phyloP scores from a whole-genome alignment of 2,113 vertebrate species.

The Diphyllodes magnificus region DNA sequence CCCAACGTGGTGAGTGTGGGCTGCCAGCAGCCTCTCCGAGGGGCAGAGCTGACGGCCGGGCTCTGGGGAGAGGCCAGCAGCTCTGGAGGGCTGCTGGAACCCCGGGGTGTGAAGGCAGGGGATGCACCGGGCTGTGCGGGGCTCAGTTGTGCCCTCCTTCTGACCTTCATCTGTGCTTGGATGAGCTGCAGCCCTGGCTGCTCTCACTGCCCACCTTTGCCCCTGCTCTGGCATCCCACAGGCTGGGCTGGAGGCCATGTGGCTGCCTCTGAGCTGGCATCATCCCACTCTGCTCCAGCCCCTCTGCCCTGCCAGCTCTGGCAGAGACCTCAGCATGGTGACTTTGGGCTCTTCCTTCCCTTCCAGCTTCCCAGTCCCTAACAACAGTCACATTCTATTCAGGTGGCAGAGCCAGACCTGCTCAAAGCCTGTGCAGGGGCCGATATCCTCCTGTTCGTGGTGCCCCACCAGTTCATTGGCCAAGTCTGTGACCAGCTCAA shows the following conservation, averaged over 20 bases:
- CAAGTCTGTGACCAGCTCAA: slow-evolving; percentile 90
- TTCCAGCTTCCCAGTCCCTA: background rate
- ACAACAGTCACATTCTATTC: background rate
- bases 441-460: slow-evolving; percentile 90
- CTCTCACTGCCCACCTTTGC: background rate
- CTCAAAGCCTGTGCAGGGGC: slow-evolving; percentile 81
- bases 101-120: background rate
- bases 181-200: background rate
- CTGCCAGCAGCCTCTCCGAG: fast-evolving
- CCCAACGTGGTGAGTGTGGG: slow-evolving; percentile 85
- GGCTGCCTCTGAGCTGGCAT: background rate
- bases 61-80: background rate
- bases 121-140: fast-evolving
- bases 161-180: slow-evolving; percentile 7
- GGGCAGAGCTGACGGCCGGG: fast-evolving
- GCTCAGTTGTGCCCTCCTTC: fast-evolving
- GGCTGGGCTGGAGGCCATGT: background rate
- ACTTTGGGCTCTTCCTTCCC: background rate
- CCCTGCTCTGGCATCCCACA: background rate
- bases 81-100: background rate
- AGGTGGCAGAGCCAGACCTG: slow-evolving; percentile 91
- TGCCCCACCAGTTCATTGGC: slow-evolving; percentile 92
- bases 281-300: background rate
- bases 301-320: background rate
- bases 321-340: fast-evolving